These are phyloP conservation scores for Pilophorus perplexus DNA, from an alignment of 2,888 invertebrate species.

Conservation along the genomic window DNA sequence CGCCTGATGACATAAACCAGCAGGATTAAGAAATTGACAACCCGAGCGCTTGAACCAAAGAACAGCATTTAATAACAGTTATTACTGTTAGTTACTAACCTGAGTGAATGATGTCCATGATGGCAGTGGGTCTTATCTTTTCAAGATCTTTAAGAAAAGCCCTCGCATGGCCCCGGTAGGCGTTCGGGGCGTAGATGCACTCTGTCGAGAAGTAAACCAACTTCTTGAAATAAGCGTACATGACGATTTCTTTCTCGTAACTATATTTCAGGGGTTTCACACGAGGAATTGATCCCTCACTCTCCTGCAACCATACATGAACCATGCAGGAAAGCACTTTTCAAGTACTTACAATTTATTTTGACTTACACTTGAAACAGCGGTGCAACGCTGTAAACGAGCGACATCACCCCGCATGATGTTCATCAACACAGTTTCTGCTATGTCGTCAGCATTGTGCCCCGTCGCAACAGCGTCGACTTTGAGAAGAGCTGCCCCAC, in stretches of 20 bases:
- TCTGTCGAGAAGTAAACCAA: conserved; percentile 98
- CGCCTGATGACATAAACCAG: conserved; percentile 60
- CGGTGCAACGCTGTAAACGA: conserved; percentile 85
- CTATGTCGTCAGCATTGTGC: conserved; percentile 96
- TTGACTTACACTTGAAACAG: conserved; percentile 80
- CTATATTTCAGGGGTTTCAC: conserved; percentile 96
- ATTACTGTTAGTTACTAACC: conserved; percentile 57
- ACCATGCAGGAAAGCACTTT: not conserved
- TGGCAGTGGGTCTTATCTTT: conserved; percentile 83
- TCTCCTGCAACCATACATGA: conserved; percentile 58
- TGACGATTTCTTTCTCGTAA: conserved; percentile 98
- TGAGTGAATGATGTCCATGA: conserved; percentile 91
- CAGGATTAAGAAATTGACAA: not conserved
- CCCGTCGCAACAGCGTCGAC: conserved; percentile 96
- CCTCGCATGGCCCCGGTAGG: conserved; percentile 89
- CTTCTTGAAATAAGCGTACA: conserved; percentile 97
- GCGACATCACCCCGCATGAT: conserved; percentile 95
- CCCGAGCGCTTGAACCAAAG: not conserved
- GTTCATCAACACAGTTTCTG: conserved; percentile 98
- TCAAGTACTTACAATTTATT: too few species aligned
- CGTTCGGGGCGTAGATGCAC: conserved; percentile 97
- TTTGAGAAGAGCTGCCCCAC: conserved; percentile 83
- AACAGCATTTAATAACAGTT: not conserved
- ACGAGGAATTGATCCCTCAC: conserved; percentile 79
- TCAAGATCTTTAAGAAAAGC: conserved; percentile 92